Conservation (phyloP, 2,113 vertebrate genomes). For the Erpornis zantholeuca region DNA sequence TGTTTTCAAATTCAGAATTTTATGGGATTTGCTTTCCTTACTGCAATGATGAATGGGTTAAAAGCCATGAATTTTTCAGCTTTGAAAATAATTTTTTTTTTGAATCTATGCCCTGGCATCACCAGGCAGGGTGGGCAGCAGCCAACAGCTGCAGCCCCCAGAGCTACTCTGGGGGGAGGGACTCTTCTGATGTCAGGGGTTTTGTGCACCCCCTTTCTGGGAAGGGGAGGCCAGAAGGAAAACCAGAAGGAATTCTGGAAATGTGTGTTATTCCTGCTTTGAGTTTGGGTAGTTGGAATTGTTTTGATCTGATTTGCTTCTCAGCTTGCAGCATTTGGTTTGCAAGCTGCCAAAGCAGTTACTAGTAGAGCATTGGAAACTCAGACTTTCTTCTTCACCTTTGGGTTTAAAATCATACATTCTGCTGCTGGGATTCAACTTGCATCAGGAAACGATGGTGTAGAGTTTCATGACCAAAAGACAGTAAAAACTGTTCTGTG, state of each 20-base stretch:
- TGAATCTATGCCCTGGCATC: not conserved
- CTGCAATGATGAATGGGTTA: not conserved
- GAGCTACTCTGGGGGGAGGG: not conserved
- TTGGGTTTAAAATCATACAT: not conserved
- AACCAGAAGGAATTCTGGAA: not conserved
- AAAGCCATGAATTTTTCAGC: not conserved
- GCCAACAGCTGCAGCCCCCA: not conserved
- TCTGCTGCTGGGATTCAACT: not conserved
- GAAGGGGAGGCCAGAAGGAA: not conserved
- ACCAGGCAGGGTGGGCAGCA: not conserved
- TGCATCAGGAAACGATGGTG: not conserved
- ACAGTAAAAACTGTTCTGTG: not conserved
- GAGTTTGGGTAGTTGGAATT: accelerated
- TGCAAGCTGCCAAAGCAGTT: not conserved
- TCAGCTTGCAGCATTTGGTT: not conserved
- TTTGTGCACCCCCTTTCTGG: not conserved
- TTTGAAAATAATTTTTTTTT: not conserved
- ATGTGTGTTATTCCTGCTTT: not conserved
- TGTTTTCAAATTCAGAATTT: not conserved
- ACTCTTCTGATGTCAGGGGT: not conserved
- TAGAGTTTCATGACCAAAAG: not conserved
- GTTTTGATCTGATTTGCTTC: not conserved
- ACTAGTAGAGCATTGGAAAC: not conserved
- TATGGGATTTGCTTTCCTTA: not conserved
- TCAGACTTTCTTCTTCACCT: not conserved